Evolutionary conservation across 2,888 invertebrate genomes (phyloP).

Genomic region (Rhagophthalmus giganteus): DNA sequence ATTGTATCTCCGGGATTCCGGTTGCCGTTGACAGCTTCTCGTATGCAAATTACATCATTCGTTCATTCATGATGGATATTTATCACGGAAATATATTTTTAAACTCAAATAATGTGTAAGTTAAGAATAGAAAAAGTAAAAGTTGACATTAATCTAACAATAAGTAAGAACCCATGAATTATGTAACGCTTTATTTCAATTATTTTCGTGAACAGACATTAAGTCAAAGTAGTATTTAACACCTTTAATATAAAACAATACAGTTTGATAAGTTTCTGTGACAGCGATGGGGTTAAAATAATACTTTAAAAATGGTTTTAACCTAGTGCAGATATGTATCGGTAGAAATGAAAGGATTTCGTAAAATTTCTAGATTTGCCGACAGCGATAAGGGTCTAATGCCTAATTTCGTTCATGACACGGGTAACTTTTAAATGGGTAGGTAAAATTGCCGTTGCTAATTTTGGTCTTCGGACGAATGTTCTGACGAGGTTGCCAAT

Average conservation of each 20-base stretch:
- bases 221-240: neutral
- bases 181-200: neutral
- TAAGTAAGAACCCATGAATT: neutral
- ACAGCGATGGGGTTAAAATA: constrained; percentile 7
- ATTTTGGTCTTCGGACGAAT: constrained; percentile 36
- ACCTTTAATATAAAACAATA: neutral
- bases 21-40: constrained; percentile 43
- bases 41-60: constrained; percentile 42
- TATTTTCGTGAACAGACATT: no score
- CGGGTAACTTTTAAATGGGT: constrained; percentile 39
- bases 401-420: constrained; percentile 42
- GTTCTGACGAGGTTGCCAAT: no score
- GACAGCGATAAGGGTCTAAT: constrained; percentile 42
- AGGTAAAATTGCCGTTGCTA: constrained; percentile 43
- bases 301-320: constrained; percentile 9
- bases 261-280: no score
- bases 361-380: constrained; percentile 39
- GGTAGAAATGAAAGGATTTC: constrained; percentile 26
- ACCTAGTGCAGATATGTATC: constrained; percentile 21
- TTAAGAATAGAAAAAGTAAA: constrained; percentile 8
- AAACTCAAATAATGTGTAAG: constrained; percentile 6
- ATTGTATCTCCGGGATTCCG: constrained; percentile 41
- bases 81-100: constrained; percentile 35
- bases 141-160: constrained; percentile 8
- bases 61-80: constrained; percentile 34